These are phyloP conservation scores for Rhyacophila evoluta DNA, from an alignment of 2,888 invertebrate genomes.

Conservation along the genomic window DNA sequence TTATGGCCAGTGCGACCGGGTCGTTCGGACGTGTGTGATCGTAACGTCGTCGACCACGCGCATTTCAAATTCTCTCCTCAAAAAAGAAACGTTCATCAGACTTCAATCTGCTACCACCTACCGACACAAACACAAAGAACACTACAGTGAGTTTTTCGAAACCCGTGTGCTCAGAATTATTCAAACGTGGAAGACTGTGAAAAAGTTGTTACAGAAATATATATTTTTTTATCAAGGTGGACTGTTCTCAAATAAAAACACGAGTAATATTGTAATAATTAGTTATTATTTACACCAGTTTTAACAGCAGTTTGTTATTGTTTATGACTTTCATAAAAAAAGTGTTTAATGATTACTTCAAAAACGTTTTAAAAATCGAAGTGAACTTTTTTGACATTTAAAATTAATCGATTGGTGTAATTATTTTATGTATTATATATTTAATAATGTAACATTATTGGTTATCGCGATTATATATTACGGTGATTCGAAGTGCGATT, in stretches of 20 bases:
- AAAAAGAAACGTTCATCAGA: background rate
- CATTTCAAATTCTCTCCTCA: conserved; percentile 18
- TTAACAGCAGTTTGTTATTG: background rate
- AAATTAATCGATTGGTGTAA: background rate
- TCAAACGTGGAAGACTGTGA: conserved; percentile 18
- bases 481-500: background rate
- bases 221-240: background rate
- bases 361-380: background rate
- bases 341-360: too few species aligned
- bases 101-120: background rate
- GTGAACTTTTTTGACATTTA: background rate
- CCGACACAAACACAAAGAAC: background rate
- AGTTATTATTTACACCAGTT: background rate
- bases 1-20: background rate
- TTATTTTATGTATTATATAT: background rate
- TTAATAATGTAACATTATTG: background rate
- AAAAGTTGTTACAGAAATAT: background rate
- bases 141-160: conserved; percentile 3
- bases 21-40: background rate
- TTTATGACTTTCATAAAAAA: background rate
- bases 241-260: background rate
- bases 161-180: background rate
- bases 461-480: background rate
- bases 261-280: background rate
- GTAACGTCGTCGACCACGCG: background rate